phyloP scores from a whole-genome alignment of 2,797 vertebrate species.

The Rhinophrynus dorsalis region DNA sequence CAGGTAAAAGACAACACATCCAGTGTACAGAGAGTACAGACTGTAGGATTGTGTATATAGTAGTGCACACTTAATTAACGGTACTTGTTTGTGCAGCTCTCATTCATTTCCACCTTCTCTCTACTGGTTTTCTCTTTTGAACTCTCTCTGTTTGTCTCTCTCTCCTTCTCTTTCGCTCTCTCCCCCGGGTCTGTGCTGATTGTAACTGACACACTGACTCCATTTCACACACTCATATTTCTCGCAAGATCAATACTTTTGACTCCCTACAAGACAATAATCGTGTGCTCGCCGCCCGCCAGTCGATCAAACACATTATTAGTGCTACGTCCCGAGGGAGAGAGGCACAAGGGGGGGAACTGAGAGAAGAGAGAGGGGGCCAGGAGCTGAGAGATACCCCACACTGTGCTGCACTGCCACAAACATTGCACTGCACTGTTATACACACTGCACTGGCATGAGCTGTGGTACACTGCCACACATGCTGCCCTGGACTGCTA shows the following conservation, averaged over 20 bases:
- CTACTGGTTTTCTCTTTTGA: not conserved
- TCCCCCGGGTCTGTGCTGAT: slow-evolving; percentile 89
- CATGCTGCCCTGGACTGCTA: slow-evolving; percentile 8
- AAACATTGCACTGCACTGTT: slow-evolving; percentile 16
- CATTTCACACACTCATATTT: slow-evolving; percentile 93
- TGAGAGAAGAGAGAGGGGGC: slow-evolving; percentile 51
- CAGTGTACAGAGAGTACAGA: not conserved
- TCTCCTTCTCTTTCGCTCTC: slow-evolving; percentile 50
- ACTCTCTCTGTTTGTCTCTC: not conserved
- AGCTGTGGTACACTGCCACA: slow-evolving; percentile 20
- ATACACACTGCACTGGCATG: not conserved
- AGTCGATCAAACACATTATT: slow-evolving; percentile 94
- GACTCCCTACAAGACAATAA: slow-evolving; percentile 98
- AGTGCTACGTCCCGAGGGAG: slow-evolving; percentile 82
- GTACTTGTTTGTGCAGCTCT: not conserved
- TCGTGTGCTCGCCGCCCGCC: slow-evolving; percentile 80
- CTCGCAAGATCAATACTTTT: slow-evolving; percentile 95
- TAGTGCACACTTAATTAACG: not conserved
- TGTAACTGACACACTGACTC: slow-evolving; percentile 94
- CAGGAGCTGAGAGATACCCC: slow-evolving; percentile 42
- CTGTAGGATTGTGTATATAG: not conserved
- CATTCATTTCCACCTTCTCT: not conserved
- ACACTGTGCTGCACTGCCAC: slow-evolving; percentile 18
- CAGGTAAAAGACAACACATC: too few relatives aligned
- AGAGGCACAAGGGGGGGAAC: slow-evolving; percentile 52